These are phyloP conservation scores for Leptinotarsa texana DNA, from an alignment of 1,140 invertebrate species.

Conservation along the genomic window DNA sequence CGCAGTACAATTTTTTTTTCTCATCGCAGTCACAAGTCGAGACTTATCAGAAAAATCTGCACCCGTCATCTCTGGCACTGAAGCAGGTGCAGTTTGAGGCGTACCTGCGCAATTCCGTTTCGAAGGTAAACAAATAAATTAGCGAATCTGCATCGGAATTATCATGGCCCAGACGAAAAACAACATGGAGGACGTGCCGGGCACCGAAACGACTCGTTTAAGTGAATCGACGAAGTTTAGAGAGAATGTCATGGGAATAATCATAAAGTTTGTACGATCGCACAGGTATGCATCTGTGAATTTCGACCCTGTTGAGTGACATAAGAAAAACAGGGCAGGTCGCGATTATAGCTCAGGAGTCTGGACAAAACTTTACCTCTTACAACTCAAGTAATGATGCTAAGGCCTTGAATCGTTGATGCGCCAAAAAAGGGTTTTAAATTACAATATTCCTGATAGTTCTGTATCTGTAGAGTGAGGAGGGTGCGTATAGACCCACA, in stretches of 20 bases:
- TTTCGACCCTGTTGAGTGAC: neutral
- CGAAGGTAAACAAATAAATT: constrained; percentile 3
- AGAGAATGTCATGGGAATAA: constrained; percentile 15
- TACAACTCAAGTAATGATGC: too few species aligned
- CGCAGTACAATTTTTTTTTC: too few species aligned
- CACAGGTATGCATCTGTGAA: neutral
- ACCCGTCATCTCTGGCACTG: neutral
- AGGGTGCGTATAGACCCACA: too few species aligned
- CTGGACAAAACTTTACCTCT: too few species aligned
- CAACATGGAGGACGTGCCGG: constrained; percentile 33
- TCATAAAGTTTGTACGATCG: neutral
- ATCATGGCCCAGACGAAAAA: constrained; percentile 31
- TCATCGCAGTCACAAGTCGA: too few species aligned
- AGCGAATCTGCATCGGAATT: constrained; percentile 29
- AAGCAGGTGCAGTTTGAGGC: neutral
- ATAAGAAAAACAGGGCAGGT: neutral
- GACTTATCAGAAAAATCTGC: too few species aligned
- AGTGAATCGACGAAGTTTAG: constrained; percentile 24
- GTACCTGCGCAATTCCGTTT: neutral
- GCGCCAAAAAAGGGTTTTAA: too few species aligned
- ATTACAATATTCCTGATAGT: too few species aligned
- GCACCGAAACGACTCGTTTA: constrained; percentile 31
- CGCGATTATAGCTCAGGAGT: neutral
- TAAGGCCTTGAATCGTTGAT: too few species aligned
- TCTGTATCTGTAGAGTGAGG: too few species aligned